Evolutionary conservation across 2,888 invertebrate species (phyloP).

Genomic region (Gibbula magus): DNA sequence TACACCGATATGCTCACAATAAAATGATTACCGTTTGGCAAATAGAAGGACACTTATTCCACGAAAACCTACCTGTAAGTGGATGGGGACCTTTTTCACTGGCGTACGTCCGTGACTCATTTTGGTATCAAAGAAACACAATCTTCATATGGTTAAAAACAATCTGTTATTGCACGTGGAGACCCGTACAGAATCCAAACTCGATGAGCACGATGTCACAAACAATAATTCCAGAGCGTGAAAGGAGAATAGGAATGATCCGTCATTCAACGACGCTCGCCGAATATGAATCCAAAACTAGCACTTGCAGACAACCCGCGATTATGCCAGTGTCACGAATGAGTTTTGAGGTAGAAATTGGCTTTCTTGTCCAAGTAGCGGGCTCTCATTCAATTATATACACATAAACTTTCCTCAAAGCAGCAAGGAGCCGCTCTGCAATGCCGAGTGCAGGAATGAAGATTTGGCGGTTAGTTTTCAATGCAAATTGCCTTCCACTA

Average conservation of each 20-base stretch:
- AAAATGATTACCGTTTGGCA: too few relatives aligned
- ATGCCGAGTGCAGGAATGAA: constrained; percentile 20
- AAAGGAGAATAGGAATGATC: background rate
- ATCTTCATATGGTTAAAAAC: background rate
- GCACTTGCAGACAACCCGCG: constrained; percentile 3
- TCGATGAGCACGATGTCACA: background rate
- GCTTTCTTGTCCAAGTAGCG: background rate
- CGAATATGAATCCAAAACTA: background rate
- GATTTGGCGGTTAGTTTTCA: constrained; percentile 24
- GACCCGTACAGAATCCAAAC: background rate
- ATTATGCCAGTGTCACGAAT: constrained; percentile 9
- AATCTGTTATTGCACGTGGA: background rate
- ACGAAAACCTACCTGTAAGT: constrained; percentile 75
- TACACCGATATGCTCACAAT: too few relatives aligned
- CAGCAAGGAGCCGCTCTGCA: background rate
- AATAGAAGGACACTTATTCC: too few relatives aligned
- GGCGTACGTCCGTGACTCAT: constrained; percentile 53
- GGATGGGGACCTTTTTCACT: constrained; percentile 95
- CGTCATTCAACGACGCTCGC: background rate
- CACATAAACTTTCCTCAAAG: background rate
- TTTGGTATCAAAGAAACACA: background rate
- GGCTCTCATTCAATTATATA: constrained; percentile 18
- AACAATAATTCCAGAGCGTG: background rate
- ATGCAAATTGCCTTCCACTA: constrained; percentile 26
- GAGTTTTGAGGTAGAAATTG: constrained; percentile 19